Evolutionary conservation across 2,113 vertebrate species (phyloP).

Genomic region (Vimba vimba): DNA sequence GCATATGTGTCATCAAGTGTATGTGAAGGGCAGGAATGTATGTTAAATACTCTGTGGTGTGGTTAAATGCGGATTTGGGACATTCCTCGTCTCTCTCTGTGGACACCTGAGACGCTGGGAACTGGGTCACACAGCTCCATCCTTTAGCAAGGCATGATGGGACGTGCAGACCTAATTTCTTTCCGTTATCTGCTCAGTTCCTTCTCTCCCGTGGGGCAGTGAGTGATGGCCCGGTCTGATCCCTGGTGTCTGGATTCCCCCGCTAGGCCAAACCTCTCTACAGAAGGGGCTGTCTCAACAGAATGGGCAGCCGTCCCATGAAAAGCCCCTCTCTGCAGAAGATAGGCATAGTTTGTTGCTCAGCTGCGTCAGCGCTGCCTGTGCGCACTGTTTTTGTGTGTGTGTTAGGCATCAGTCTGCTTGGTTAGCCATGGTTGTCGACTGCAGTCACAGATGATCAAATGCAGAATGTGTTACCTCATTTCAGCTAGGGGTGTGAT

Average conservation of each 20-base stretch:
- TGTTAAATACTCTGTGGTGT: constrained; percentile 25
- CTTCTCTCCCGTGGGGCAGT: constrained; percentile 1
- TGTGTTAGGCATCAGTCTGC: not conserved
- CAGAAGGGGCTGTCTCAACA: constrained; percentile 38
- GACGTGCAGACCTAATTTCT: constrained; percentile 46
- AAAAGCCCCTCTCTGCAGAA: not conserved
- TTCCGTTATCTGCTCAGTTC: constrained; percentile 31
- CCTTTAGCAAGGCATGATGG: constrained; percentile 40
- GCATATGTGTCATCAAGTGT: not conserved
- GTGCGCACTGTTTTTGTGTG: not conserved
- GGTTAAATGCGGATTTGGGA: constrained; percentile 53
- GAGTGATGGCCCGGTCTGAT: constrained; percentile 9
- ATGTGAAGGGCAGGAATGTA: constrained; percentile 40
- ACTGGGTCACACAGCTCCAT: constrained; percentile 42
- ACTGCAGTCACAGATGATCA: not conserved
- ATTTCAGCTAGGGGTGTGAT: not conserved
- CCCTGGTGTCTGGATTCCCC: not conserved
- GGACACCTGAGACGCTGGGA: constrained; percentile 37
- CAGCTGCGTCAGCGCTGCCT: not conserved
- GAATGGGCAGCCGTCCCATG: not conserved
- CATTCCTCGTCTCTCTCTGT: constrained; percentile 27
- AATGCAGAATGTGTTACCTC: not conserved
- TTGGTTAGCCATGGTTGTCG: constrained; percentile 19
- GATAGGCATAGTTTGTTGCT: constrained; percentile 13
- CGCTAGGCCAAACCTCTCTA: not conserved